Evolutionary conservation across 64 coral and sea anemone species (phyloP).

Genomic region (Montipora capricornis): DNA sequence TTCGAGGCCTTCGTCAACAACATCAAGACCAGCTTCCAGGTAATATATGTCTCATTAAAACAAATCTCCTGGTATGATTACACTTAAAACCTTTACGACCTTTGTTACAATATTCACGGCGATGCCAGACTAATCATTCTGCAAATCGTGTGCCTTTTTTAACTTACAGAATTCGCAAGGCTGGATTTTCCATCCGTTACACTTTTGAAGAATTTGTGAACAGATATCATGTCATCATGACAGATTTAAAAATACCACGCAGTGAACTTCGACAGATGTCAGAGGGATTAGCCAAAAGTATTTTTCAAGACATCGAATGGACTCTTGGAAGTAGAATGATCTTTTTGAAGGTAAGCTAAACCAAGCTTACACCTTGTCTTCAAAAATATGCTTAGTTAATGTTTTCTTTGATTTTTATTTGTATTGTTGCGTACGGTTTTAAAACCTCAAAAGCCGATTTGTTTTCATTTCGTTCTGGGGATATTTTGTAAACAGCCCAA

Average conservation of each 20-base stretch:
- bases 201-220: constrained; percentile 73
- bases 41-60: not conserved
- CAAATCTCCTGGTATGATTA: too few species aligned
- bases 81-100: too few species aligned
- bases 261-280: constrained; percentile 32
- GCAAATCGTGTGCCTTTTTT: not conserved
- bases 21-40: constrained; percentile 18
- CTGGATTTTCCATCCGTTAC: constrained; percentile 61
- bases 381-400: too few species aligned
- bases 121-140: not conserved
- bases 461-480: too few species aligned
- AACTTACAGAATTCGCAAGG: constrained; percentile 65
- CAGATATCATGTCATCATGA: constrained; percentile 65
- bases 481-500: too few species aligned
- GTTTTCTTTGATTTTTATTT: too few species aligned
- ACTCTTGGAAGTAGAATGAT: constrained; percentile 58
- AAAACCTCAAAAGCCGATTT: too few species aligned
- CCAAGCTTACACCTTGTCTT: too few species aligned
- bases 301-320: constrained; percentile 43
- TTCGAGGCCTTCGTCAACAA: not conserved
- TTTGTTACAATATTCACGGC: not conserved
- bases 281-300: constrained; percentile 26
- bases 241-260: constrained; percentile 17
- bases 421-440: too few species aligned
- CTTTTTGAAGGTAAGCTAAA: constrained; percentile 49